A percentile compares a stretch with the other conserved stretches of the same genome.
Conservation (phyloP, 1,140 invertebrate genomes). For the Zaprionus ornatus region DNA sequence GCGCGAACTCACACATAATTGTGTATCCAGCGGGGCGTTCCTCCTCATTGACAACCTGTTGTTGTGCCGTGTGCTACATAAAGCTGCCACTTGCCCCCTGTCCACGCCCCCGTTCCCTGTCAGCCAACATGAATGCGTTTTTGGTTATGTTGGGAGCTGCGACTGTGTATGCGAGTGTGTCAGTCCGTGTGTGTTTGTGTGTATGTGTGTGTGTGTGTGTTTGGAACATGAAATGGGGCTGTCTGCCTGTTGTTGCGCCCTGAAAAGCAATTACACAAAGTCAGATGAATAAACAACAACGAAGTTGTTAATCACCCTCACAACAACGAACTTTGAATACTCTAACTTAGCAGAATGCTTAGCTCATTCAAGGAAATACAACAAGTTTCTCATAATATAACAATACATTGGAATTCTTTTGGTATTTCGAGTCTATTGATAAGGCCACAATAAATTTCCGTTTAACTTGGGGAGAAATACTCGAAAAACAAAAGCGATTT, state of each 20-base stretch:
- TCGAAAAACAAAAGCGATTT: not conserved
- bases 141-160: conserved; percentile 1
- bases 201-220: not conserved
- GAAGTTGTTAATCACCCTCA: not conserved
- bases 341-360: conserved; percentile 13
- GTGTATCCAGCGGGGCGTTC: conserved; percentile 47
- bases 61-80: conserved; percentile 49
- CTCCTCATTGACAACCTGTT: conserved; percentile 69
- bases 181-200: not conserved
- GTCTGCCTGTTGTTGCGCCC: conserved; percentile 19
- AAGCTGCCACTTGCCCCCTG: not conserved
- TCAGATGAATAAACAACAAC: conserved; percentile 36
- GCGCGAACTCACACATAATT: conserved; percentile 27
- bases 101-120: not conserved
- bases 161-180: not conserved
- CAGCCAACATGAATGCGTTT: conserved; percentile 11
- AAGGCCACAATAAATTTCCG: not conserved
- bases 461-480: not conserved
- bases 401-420: not conserved
- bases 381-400: not conserved
- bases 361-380: not conserved
- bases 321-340: conserved; percentile 16
- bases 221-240: conserved; percentile 27
- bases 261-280: conserved; percentile 33
- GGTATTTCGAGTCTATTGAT: not conserved